A percentile compares a stretch with the other conserved stretches of the same genome.
These are phyloP conservation scores for Xestia ashworthii DNA, from an alignment of 2,888 invertebrate species.

Conservation along the genomic window DNA sequence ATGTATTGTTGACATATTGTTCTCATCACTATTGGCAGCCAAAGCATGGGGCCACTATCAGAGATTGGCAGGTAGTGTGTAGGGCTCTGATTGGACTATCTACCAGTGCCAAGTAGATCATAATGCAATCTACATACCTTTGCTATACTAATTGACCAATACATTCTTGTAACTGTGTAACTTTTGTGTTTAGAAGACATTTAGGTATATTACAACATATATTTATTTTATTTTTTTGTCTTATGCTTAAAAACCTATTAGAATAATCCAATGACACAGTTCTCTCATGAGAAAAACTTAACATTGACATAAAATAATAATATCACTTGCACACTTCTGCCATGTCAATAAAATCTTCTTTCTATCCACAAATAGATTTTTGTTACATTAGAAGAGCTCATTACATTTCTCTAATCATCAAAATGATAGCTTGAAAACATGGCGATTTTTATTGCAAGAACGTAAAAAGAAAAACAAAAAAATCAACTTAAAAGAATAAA, in stretches of 20 bases:
- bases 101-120: conserved; percentile 55
- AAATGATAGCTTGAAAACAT: neutral
- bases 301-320: neutral
- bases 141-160: conserved; percentile 26
- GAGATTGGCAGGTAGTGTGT: conserved; percentile 37
- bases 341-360: neutral
- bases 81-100: conserved; percentile 25
- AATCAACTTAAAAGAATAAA: no score
- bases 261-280: neutral
- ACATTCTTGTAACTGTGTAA: conserved; percentile 3
- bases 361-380: neutral
- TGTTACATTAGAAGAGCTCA: neutral
- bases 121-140: conserved; percentile 44
- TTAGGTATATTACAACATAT: neutral
- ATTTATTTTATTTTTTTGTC: neutral
- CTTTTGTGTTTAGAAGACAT: neutral
- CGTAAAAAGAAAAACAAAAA: neutral
- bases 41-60: conserved; percentile 21
- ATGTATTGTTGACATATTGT: conserved; percentile 46
- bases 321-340: neutral
- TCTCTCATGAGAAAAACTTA: neutral
- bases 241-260: neutral
- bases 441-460: no score
- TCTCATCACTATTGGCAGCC: conserved; percentile 29
- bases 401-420: neutral